Evolutionary conservation across 2,888 invertebrate genomes (phyloP), one percentile per base, ranked within the genome.

Genomic region (Dyspetes luteomarginatus): DNA sequence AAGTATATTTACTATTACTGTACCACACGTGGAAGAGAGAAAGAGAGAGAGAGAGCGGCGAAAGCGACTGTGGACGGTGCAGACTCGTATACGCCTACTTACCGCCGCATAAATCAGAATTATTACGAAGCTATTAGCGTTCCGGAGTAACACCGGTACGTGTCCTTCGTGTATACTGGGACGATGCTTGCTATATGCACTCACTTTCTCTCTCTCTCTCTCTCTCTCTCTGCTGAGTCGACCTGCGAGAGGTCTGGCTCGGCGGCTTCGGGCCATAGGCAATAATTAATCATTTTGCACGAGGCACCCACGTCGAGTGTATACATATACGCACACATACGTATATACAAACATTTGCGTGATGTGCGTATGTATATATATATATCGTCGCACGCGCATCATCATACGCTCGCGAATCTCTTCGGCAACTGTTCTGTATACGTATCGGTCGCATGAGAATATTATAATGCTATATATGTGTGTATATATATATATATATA

Each of bases 91-190:
- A 75, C 84, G 86, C 85, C 87, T 88, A 88, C 88, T 89, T 88
- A 88, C 86, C 86, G 84, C 84, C 84, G 88, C 88, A 90, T 90
- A 90, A 90, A 90, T 90, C 89, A 89, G 89, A 90, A 90, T 91
- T 89, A 90, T 90, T 90, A 88, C 90, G 85, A 86, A 88, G 88
- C 88, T 89, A 90, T 89, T 90, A 90, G 88, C 89, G 86, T 88
- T 86, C 88, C 85, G 85, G 85, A 87, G 88, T 89, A 90, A 90
- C 88, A 89, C 87, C 86, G 87, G 88, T 88, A 88, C 89, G 87
- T 86, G 89, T 88, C 89, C 89, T 88, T 89, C 87, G 86, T 79
- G 78, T 80, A 82, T 68, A 64, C 79, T 52, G 28, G 52, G 64
- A n/a, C 56, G 67, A 43, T 62, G 65, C 77, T 60, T 67, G 36